Base-by-base conservation (phyloP, 2,797 vertebrate genomes). In the Chelonia mydas region DNA sequence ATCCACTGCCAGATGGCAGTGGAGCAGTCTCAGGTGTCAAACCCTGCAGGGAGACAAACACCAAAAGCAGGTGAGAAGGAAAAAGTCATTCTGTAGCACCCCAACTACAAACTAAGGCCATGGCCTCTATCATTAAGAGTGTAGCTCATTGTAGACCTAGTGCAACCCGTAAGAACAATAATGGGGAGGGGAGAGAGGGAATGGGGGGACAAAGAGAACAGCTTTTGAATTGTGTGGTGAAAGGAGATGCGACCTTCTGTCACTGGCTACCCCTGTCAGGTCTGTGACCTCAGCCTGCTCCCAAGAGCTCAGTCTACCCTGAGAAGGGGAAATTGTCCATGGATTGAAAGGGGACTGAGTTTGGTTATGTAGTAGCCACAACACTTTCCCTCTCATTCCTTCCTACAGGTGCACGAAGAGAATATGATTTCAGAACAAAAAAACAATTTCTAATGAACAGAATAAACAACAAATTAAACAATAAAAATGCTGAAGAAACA, bases 111-210 rank as follows among this genome's bases (percentile, higher is more conserved):
- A 31, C 61, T 79, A 89, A 94, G 94, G 87, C 93, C 91, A 87
- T 0, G 1, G 77, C n/a, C 84, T 81, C 10, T 0, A 0, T 76
- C 61, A 37, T 19, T 0, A 1, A n/a, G 72, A 72, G 37, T 10
- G 5, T 23, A 21, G 55, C 27, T 57, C 25, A 28, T 13, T 28
- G 55, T 11, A 68, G 33, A 37, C 65, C 17, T 21, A 68, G 33
- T 65, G 33, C 65, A 68, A 68, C 16, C 61, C 21, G 16, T 11
- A 51, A 37, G n/a, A n/a, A 90, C 41, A 61, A 89, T 21, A 9
- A 87, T 7, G 16, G 91, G 1, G 1, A 0, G 2, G 37, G 0
- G 72, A 81, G 41, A 0, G 3, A 81, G 61, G 6, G 61, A 65
- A 68, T 2, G 17, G n/a, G n/a, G 33, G 65, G n/a, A 68, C 65